Percentiles rank a stretch among this genome's conserved stretches.
Evolutionary conservation across 2,888 invertebrate species (phyloP).

Genomic region (Eilema sororculum): DNA sequence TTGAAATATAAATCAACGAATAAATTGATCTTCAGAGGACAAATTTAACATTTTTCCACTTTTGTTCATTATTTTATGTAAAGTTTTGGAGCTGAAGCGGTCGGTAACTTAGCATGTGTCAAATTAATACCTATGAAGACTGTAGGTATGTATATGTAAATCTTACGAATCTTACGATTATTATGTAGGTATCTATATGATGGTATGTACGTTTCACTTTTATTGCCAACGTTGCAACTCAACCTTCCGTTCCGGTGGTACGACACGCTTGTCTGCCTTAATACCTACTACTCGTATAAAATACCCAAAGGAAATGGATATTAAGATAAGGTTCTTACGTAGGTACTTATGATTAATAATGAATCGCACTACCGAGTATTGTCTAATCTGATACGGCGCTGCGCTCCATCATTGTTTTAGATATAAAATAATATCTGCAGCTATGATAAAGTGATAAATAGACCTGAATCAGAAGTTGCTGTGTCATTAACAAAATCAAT

Average conservation of each 20-base stretch:
- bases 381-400: slow-evolving; percentile 28
- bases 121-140: not conserved
- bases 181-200: not conserved
- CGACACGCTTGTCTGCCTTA: slow-evolving; percentile 5
- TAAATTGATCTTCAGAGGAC: no score
- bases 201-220: slow-evolving; percentile 4
- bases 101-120: not conserved
- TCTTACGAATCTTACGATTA: not conserved
- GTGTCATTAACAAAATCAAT: slow-evolving; percentile 7
- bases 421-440: slow-evolving; percentile 12
- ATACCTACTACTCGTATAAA: not conserved
- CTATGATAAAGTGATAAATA: not conserved
- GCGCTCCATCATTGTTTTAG: slow-evolving; percentile 1
- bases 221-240: not conserved
- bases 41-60: no score
- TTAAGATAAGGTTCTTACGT: slow-evolving; percentile 21
- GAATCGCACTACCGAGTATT: slow-evolving; percentile 14
- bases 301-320: not conserved
- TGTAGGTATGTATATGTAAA: not conserved
- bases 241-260: not conserved
- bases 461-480: slow-evolving; percentile 4
- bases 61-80: no score
- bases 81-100: no score
- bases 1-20: no score
- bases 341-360: slow-evolving; percentile 18